Conservation (phyloP, 2,797 vertebrate species). For the Rachycentron canadum region DNA sequence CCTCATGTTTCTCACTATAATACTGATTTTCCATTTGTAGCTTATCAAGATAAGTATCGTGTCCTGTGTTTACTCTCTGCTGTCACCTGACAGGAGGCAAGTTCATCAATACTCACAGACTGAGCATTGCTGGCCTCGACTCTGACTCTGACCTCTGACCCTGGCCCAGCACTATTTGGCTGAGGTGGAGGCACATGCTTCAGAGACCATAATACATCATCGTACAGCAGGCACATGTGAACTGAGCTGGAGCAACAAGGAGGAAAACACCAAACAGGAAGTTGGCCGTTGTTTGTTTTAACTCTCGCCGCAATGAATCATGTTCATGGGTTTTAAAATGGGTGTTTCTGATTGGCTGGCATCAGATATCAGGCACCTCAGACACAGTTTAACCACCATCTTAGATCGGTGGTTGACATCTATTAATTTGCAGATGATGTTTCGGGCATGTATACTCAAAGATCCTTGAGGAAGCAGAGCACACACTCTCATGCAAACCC, state of each 20-base stretch:
- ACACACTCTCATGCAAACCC: too few relatives aligned
- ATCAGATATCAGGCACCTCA: too few relatives aligned
- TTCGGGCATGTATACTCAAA: too few relatives aligned
- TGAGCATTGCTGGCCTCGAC: neutral
- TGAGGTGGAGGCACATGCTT: neutral
- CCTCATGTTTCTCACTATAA: neutral
- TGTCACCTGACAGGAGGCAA: neutral
- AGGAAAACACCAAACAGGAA: neutral
- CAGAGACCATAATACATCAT: too few relatives aligned
- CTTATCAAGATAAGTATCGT: neutral
- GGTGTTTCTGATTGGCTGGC: neutral
- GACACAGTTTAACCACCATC: too few relatives aligned
- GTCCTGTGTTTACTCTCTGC: neutral
- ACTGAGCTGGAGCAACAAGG: neutral
- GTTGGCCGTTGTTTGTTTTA: neutral
- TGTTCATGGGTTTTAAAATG: too few relatives aligned
- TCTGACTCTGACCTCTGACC: neutral
- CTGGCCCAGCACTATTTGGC: neutral
- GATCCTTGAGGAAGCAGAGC: too few relatives aligned
- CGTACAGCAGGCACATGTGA: neutral
- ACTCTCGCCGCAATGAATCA: neutral
- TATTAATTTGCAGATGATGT: too few relatives aligned
- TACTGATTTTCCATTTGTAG: too few relatives aligned
- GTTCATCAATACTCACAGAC: neutral
- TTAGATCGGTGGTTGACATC: too few relatives aligned